Evolutionary conservation across 2,888 invertebrate species (phyloP).

Genomic region (Listrodromus nycthemerus): DNA sequence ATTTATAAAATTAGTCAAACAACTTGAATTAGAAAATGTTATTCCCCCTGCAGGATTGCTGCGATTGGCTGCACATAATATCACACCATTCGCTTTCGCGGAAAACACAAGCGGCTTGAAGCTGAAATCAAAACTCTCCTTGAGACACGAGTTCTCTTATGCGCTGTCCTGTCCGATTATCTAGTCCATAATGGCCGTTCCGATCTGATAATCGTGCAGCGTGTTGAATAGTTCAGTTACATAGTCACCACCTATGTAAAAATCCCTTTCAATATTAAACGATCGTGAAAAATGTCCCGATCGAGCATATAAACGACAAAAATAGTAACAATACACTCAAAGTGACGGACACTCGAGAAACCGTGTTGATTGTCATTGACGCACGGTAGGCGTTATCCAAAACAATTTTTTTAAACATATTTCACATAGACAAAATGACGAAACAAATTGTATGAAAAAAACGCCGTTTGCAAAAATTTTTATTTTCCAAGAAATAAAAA

Average conservation of each 20-base stretch:
- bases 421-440: neutral
- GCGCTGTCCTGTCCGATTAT: neutral
- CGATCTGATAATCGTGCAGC: neutral
- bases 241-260: neutral
- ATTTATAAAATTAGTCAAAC: neutral
- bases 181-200: slow-evolving; percentile 32
- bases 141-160: neutral
- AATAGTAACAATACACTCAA: neutral
- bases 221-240: neutral
- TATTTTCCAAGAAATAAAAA: neutral
- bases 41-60: neutral
- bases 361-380: neutral
- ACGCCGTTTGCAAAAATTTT: neutral
- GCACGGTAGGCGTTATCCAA: neutral
- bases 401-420: neutral
- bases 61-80: no score
- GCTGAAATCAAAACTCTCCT: neutral
- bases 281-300: neutral
- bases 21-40: no score
- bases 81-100: neutral
- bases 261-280: neutral
- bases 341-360: neutral
- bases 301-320: neutral
- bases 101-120: neutral
- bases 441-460: neutral